Base-by-base conservation (phyloP, 2,113 vertebrate species). In the Accipiter cooperii region DNA sequence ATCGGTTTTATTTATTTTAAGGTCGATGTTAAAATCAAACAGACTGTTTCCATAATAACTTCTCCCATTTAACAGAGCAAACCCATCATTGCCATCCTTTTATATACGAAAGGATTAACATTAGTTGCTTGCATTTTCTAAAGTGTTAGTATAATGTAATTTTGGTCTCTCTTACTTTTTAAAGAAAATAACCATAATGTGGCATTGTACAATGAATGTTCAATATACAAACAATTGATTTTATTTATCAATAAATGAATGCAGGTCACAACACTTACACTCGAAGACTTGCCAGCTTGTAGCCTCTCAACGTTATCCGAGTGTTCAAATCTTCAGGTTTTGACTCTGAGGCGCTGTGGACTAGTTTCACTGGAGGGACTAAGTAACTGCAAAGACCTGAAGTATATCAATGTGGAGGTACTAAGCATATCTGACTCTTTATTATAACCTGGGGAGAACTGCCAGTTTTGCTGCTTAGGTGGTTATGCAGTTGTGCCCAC, bases 361-460 rank as follows among this genome's bases (percentile, higher is more conserved):
- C 98, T 99, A 89, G 97, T 80, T 81, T 97, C 98, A 3, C 89
- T 99, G 95, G 98, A 99, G 12, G 97, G 98, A 87, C 75, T 99
- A 89, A 98, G 80, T 85, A 94, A 92, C 52, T 98, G 99, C 90
- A 96, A 93, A 96, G 91, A 98, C 34, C 97, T 99, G 14, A 97
- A 98, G 89, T 98, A 98, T 70, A 97, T 99, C 58, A 98, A 99
- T 86, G 97, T 98, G 20, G 98, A 99, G 99, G 99, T 99, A 98
- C 66, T 17, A 57, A 44, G 8, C 13, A 33, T 87, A 9, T 83
- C 68, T 82, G 64, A 73, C 84, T 83, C 29, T 71, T 34, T 89
- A 6, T 69, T 64, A 19, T 38, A 93, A 49, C 8, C 8, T 7
- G 4, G 29, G 24, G 6, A 77, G 11, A 65, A 7, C 22, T 84